Conservation (phyloP, 2,888 invertebrate genomes). For the Aricia artaxerxes region DNA sequence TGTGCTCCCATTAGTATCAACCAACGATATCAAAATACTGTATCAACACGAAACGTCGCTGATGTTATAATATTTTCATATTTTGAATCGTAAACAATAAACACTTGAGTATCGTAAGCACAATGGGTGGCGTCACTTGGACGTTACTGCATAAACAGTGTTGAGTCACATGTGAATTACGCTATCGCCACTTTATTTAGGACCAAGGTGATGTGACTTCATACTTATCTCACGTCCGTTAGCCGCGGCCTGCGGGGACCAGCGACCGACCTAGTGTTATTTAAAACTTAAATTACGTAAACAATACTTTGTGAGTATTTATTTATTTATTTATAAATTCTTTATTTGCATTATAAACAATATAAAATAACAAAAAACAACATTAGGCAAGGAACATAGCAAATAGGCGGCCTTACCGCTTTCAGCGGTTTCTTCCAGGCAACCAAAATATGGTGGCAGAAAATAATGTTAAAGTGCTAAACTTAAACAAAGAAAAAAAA, state of each 20-base stretch:
- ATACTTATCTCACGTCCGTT: conserved; percentile 40
- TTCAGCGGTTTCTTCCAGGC: too few species aligned
- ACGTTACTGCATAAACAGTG: conserved; percentile 44
- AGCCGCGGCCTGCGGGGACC: conserved; percentile 32
- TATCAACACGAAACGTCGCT: neutral
- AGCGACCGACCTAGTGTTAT: conserved; percentile 7
- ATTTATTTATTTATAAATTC: too few species aligned
- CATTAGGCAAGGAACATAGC: too few species aligned
- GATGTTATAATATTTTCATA: neutral
- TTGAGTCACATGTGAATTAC: conserved; percentile 55
- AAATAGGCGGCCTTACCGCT: too few species aligned
- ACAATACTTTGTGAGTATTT: conserved; percentile 9
- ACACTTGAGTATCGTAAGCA: neutral
- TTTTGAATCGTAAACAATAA: neutral
- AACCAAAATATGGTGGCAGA: too few species aligned
- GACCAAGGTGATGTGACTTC: conserved; percentile 57
- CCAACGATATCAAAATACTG: too few species aligned
- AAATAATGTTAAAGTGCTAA: too few species aligned
- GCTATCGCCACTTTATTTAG: conserved; percentile 54
- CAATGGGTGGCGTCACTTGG: conserved; percentile 15
- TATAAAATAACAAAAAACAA: too few species aligned
- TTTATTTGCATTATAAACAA: too few species aligned
- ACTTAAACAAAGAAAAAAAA: too few species aligned
- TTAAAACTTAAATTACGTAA: conserved; percentile 18
- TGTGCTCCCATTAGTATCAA: too few species aligned